Evolutionary conservation across 2,113 vertebrate genomes (phyloP).

Genomic region (Microcebus murinus): DNA sequence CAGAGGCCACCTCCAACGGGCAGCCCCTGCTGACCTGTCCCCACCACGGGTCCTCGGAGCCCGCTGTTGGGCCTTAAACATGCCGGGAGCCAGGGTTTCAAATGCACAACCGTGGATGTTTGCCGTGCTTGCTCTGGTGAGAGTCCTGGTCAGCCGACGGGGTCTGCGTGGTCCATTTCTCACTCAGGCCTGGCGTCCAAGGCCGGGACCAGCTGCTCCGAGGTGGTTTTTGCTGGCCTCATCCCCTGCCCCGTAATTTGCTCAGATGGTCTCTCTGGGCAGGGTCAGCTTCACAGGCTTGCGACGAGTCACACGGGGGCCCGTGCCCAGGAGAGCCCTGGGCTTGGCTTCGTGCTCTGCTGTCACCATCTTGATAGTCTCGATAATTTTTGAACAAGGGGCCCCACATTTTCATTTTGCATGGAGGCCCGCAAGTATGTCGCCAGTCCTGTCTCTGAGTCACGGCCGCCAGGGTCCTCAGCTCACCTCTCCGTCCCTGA

Average conservation of each 20-base stretch:
- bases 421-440: not conserved
- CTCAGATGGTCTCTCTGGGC: not conserved
- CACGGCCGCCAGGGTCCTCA: fast-evolving
- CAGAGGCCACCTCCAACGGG: not conserved
- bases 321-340: not conserved
- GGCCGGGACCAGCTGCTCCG: not conserved
- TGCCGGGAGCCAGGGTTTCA: not conserved
- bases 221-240: not conserved
- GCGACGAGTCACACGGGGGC: not conserved
- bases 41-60: not conserved
- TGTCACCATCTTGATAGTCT: not conserved
- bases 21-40: not conserved
- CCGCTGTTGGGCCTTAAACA: not conserved
- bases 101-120: not conserved
- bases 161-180: not conserved
- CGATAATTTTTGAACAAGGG: not conserved
- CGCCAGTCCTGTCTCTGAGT: not conserved
- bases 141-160: not conserved
- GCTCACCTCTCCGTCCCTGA: not conserved
- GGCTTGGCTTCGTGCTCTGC: not conserved
- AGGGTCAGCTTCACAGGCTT: not conserved
- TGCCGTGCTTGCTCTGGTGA: not conserved
- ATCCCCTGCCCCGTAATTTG: not conserved
- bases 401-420: not conserved
- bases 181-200: not conserved